Evolutionary conservation across 2,888 invertebrate species (phyloP), one percentile per base, ranked within the genome.

Genomic region (Buathra laborator): DNA sequence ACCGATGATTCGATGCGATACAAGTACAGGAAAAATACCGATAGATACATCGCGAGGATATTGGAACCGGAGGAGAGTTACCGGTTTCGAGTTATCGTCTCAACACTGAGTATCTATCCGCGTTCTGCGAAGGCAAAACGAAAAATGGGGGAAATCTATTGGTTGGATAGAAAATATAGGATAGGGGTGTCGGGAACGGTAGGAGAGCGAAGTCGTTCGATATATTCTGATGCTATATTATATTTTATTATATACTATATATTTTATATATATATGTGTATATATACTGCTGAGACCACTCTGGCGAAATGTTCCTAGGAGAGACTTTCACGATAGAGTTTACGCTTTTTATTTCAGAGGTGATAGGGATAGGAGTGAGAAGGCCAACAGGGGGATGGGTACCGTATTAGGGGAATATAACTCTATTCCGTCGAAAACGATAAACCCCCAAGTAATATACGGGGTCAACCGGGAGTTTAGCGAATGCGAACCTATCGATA

Each of bases 401-500:
- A 9, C 10, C 56, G 5, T 24, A 19, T 24, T 56, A 19, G 24
- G 56, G 10, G 24, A 24, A 56, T 68, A 59, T 46, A 48, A 72
- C 76, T 53, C 51, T 19, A 78, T 59, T 56, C 77, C 62, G 64
- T 77, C 88, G 87, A 89, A 88, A 85, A 89, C 89, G 89, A 90
- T 91, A 91, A 89, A 87, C 86, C 84, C 81, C 10, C 5, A 12
- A 24, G 19, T 88, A 89, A 91, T 90, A 91, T 91, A 90, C 88
- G 89, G 84, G 88, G 83, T 86, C 87, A 89, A 87, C 88, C 68
- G 24, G 32, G 29, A 87, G 86, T 90, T 87, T 87, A 87, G 86
- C 87, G 64, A 76, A 77, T 66, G 64, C n/a, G 51, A 14, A 2
- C n/a, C 48, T 56, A 24, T 19, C 56, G 56, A 53, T 19, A 53